Percentiles rank a stretch among this genome's conserved stretches.
phyloP scores from a whole-genome alignment of 2,888 invertebrate genomes.

The Leptura quadrifasciata region DNA sequence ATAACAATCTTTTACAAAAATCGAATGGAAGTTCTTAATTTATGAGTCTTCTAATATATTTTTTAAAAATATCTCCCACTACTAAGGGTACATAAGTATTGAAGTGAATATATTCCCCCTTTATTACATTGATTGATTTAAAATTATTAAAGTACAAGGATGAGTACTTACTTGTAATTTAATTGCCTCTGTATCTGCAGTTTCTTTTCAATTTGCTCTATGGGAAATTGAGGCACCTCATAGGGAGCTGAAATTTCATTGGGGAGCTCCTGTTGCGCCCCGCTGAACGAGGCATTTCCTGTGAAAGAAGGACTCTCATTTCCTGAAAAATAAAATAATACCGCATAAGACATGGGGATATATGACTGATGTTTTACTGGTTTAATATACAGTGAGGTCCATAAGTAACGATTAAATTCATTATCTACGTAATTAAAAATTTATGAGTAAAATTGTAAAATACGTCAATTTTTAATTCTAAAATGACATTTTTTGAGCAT shows the following conservation, averaged over 20 bases:
- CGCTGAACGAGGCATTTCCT: conserved; percentile 72
- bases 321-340: conserved; percentile 75
- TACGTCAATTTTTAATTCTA: too few relatives aligned
- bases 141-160: background rate
- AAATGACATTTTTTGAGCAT: too few relatives aligned
- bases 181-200: conserved; percentile 89
- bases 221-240: conserved; percentile 98
- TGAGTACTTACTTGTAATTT: conserved; percentile 85
- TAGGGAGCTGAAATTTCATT: conserved; percentile 97
- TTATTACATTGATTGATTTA: background rate
- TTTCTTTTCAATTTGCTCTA: conserved; percentile 97
- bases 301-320: conserved; percentile 83
- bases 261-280: conserved; percentile 78
- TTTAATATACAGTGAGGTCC: too few relatives aligned
- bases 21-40: too few relatives aligned
- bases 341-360: background rate
- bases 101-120: background rate
- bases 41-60: too few relatives aligned
- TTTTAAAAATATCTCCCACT: too few relatives aligned
- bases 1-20: too few relatives aligned
- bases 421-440: too few relatives aligned
- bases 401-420: too few relatives aligned
- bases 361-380: too few relatives aligned
- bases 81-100: background rate
- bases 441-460: too few relatives aligned